These are phyloP conservation scores for Carterocephalus palaemon DNA, from an alignment of 2,888 invertebrate species.

Conservation along the genomic window DNA sequence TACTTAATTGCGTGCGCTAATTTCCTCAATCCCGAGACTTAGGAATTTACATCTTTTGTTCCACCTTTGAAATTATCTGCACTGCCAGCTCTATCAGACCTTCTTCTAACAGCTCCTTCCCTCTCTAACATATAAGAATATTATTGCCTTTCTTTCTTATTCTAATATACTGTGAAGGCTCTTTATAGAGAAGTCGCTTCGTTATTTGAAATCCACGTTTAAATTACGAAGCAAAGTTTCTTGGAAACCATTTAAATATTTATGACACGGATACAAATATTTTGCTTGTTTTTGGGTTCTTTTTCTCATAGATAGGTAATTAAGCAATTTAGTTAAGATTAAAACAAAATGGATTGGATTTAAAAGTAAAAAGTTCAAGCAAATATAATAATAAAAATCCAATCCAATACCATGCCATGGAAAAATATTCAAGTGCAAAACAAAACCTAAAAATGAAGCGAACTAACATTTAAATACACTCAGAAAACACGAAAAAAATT, in stretches of 20 bases:
- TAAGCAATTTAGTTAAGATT: too few species aligned
- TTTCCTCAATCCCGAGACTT: neutral
- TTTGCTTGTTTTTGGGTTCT: constrained; percentile 2
- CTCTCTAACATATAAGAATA: neutral
- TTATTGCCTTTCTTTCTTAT: neutral
- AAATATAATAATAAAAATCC: too few species aligned
- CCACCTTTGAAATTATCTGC: neutral
- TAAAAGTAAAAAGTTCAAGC: too few species aligned
- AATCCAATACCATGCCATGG: too few species aligned
- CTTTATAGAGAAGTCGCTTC: neutral
- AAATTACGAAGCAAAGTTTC: constrained; percentile 6
- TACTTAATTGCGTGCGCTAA: too few species aligned
- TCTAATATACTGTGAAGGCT: neutral
- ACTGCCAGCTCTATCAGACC: neutral
- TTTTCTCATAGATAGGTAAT: neutral
- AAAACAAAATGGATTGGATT: too few species aligned
- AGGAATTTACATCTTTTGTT: constrained; percentile 8
- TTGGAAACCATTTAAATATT: constrained; percentile 1
- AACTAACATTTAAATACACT: neutral
- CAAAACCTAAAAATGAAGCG: neutral
- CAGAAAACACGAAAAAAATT: too few species aligned
- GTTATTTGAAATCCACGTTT: constrained; percentile 1
- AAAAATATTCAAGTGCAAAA: too few species aligned
- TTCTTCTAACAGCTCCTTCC: neutral
- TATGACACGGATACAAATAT: constrained; percentile 2